Evolutionary conservation across 2,113 vertebrate genomes (phyloP).

Genomic region (Seriola aureovittata): DNA sequence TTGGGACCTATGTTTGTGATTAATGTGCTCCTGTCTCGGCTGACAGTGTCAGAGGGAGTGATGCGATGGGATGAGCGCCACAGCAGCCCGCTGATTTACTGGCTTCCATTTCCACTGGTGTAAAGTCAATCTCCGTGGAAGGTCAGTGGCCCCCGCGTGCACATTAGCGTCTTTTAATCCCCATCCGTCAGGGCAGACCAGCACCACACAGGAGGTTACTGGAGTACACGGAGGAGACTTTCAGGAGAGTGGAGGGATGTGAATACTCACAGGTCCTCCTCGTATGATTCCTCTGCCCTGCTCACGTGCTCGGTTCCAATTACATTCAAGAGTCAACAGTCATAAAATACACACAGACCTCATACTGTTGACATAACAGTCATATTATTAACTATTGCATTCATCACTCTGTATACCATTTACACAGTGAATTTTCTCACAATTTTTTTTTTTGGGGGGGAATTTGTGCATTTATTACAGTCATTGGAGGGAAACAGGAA

Average conservation of each 20-base stretch:
- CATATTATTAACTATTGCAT: not conserved
- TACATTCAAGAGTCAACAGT: not conserved
- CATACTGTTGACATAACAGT: not conserved
- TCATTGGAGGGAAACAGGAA: not conserved
- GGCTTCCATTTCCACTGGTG: slow-evolving; percentile 88
- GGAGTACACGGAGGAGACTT: slow-evolving; percentile 58
- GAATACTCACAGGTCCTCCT: slow-evolving; percentile 12
- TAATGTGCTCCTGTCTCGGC: slow-evolving; percentile 84
- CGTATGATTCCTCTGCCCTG: slow-evolving; percentile 6
- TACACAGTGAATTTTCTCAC: not conserved
- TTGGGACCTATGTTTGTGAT: slow-evolving; percentile 81
- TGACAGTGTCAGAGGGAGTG: slow-evolving; percentile 86
- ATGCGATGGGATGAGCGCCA: slow-evolving; percentile 81
- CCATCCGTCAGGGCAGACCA: slow-evolving; percentile 80
- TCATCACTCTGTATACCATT: not conserved
- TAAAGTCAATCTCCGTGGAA: slow-evolving; percentile 92
- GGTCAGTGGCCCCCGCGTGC: slow-evolving; percentile 87
- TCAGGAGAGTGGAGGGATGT: slow-evolving; percentile 21
- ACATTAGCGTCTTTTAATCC: slow-evolving; percentile 86
- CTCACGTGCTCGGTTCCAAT: not conserved
- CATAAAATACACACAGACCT: not conserved
- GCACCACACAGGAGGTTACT: slow-evolving; percentile 43
- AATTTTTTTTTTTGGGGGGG: not conserved
- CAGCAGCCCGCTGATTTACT: slow-evolving; percentile 88
- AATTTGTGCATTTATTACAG: slow-evolving; percentile 7